Conservation (phyloP, 2,888 invertebrate species). For the Entomobrya proxima region DNA sequence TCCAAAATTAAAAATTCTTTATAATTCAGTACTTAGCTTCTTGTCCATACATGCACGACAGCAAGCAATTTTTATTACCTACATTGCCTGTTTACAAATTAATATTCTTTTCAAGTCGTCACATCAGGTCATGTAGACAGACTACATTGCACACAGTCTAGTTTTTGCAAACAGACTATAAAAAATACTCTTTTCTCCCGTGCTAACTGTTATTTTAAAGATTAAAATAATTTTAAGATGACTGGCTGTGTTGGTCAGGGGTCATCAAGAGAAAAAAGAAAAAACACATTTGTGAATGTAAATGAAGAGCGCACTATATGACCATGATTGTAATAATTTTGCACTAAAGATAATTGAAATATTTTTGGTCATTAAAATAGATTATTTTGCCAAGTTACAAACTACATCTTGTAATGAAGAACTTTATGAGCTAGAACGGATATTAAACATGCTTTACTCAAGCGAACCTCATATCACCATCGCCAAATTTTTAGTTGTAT, state of each 20-base stretch:
- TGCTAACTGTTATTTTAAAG: conserved; percentile 51
- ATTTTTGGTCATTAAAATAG: conserved; percentile 1
- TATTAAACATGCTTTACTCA: not conserved
- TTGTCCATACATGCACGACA: no score
- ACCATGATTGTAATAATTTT: not conserved
- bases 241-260: not conserved
- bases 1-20: no score
- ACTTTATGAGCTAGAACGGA: conserved; percentile 27
- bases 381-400: not conserved
- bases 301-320: not conserved
- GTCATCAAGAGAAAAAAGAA: no score
- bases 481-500: not conserved
- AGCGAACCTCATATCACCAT: not conserved
- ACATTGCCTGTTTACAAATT: no score
- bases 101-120: no score
- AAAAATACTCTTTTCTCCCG: not conserved
- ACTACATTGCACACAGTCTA: no score
- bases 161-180: no score
- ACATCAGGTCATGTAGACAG: no score
- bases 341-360: not conserved
- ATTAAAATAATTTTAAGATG: conserved; percentile 19
- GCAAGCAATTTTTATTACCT: no score
- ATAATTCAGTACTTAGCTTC: no score
- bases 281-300: no score
- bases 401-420: conserved; percentile 10